phyloP scores from a whole-genome alignment of 2,888 invertebrate genomes.

The Trissoscelio sp. region DNA sequence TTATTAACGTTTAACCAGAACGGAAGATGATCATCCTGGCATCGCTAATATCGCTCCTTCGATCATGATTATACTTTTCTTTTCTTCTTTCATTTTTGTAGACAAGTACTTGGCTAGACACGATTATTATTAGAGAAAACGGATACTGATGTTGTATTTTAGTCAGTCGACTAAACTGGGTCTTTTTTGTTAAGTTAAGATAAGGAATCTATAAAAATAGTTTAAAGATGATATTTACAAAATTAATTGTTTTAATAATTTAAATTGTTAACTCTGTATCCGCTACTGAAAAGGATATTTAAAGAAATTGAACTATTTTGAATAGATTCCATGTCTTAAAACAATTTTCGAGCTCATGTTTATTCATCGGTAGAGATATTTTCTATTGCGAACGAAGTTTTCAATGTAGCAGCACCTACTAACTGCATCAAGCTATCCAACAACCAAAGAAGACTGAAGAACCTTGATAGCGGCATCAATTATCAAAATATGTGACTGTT shows the following conservation, averaged over 20 bases:
- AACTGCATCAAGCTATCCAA: slow-evolving; percentile 84
- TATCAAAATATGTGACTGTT: slow-evolving; percentile 77
- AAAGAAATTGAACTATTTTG: too few relatives aligned
- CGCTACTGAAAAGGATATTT: too few relatives aligned
- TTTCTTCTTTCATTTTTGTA: slow-evolving; percentile 12
- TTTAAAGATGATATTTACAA: too few relatives aligned
- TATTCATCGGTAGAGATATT: slow-evolving; percentile 10
- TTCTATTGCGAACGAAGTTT: slow-evolving; percentile 21
- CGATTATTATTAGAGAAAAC: slow-evolving; percentile 18
- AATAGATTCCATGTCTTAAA: slow-evolving; percentile 5
- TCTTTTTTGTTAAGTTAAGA: not conserved
- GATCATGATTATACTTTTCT: slow-evolving; percentile 35
- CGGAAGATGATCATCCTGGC: slow-evolving; percentile 73
- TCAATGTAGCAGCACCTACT: slow-evolving; percentile 57
- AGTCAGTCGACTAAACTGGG: not conserved
- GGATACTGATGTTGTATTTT: slow-evolving; percentile 17
- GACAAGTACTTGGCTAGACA: slow-evolving; percentile 49
- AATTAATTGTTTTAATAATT: too few relatives aligned
- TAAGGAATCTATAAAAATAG: not conserved
- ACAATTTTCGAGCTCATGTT: slow-evolving; percentile 18
- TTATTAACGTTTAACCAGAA: slow-evolving; percentile 75
- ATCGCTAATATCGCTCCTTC: slow-evolving; percentile 43
- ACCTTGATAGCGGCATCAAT: slow-evolving; percentile 81
- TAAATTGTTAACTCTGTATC: too few relatives aligned
- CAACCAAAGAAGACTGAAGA: slow-evolving; percentile 86